phyloP scores from a whole-genome alignment of 2,888 invertebrate species.

The Drosophila heteroneura region DNA sequence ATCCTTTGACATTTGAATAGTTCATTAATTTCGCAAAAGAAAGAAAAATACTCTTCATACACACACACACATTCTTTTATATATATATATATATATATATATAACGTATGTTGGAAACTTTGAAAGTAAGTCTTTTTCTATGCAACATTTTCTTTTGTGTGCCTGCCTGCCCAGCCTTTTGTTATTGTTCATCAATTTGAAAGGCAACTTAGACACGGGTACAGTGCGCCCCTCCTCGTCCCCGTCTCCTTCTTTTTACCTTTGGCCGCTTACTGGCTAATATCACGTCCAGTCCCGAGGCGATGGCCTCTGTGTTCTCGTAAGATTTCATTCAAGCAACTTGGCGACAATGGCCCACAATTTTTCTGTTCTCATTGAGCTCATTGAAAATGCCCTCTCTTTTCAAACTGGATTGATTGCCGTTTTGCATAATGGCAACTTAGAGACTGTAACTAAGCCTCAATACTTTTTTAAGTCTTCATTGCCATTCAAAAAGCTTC shows the following conservation, averaged over 20 bases:
- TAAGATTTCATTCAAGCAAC: constrained; percentile 36
- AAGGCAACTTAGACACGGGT: constrained; percentile 63
- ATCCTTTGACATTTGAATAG: constrained; percentile 82
- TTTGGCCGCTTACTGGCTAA: constrained; percentile 29
- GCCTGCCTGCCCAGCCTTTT: constrained; percentile 54
- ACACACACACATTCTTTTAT: constrained; percentile 16
- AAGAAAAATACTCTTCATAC: constrained; percentile 56
- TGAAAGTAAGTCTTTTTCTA: constrained; percentile 74
- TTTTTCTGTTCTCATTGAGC: constrained; percentile 64
- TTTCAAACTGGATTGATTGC: constrained; percentile 36
- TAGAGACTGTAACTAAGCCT: constrained; percentile 23
- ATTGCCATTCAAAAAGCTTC: constrained; percentile 3
- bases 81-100: background rate
- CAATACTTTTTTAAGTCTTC: background rate
- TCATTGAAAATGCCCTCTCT: constrained; percentile 60
- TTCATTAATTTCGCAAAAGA: constrained; percentile 79
- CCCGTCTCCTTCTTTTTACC: constrained; percentile 13
- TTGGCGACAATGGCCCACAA: constrained; percentile 41
- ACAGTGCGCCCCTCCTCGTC: background rate
- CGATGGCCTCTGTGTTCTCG: constrained; percentile 16
- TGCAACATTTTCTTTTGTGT: constrained; percentile 73
- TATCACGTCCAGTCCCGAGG: constrained; percentile 18
- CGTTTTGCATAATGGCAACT: constrained; percentile 49
- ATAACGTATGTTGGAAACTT: constrained; percentile 58
- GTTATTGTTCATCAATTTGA: constrained; percentile 81